Evolutionary conservation across 2,888 invertebrate species (phyloP), one percentile per base, ranked within the genome.

Genomic region (Drosophila hamatofila): DNA sequence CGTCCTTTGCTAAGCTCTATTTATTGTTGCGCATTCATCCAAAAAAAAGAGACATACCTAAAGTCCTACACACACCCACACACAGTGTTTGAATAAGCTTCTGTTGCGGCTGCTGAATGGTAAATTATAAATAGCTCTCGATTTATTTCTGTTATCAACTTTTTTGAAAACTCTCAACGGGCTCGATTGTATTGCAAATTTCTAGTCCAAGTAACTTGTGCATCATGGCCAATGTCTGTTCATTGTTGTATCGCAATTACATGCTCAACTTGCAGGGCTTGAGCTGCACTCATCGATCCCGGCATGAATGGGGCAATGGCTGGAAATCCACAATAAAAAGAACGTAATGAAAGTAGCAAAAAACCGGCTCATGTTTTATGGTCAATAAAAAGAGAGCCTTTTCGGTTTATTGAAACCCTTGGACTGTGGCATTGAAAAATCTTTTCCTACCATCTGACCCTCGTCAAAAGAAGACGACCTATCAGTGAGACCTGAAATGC

Each of bases 371-470:
- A 49, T 71, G 67, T 75, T 90, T 88, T 90, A 85, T 88, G 90
- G 86, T 71, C 85, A 83, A 90, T 85, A 83, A 85, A 78, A 80
- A 14, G 78, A 41, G 58, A 72, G 65, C 78, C 85, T 70, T 89
- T 90, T 75, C 78, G 67, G 86, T 71, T 74, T 72, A 86, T 72
- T 77, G 84, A 85, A 88, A 74, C 83, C 90, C 69, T 80, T 83
- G 64, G 69, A 77, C 64, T 75, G 87, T 61, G 74, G 69, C 83
- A 73, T 82, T 82, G 77, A 59, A 67, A 64, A 82, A 80, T 89
- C 83, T 82, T 70, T 72, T 37, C 49, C 52, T 63, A 46, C 70
- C 72, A 84, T 67, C 69, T 75, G 71, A 63, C 82, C 85, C 75
- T 65, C 49, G 60, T 55, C 60, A 44, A 61, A 44, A 58, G 54